Base-by-base conservation (phyloP, 2,888 invertebrate genomes). In the Hydropsyche betteni region DNA sequence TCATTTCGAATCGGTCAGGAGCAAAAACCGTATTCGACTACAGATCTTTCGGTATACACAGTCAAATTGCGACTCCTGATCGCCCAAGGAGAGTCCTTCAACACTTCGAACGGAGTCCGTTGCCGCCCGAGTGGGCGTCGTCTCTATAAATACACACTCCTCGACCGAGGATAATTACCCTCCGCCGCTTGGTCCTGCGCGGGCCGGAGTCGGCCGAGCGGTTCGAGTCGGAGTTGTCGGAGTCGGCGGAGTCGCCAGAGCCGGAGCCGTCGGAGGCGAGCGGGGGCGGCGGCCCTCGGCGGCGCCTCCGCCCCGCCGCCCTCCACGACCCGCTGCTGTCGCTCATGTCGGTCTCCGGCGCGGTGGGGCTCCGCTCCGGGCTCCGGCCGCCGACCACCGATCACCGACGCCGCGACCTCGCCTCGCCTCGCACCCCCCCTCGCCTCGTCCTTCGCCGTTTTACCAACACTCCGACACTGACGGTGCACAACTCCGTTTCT, bases 101-200 rank as follows among this genome's bases (percentile, higher is more conserved):
- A 24, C 24, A 24, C 2, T 24, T 24, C 24, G 24, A 24, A 24
- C 24, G 24, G 2, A 24, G 2, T 2, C 24, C 24, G 24, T 24
- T 24, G 24, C 24, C 24, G 24, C n/a, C n/a, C 24, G 24, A 24
- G 24, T 24, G 24, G 24, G 24, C 24, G 24, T 24, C 24, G 24
- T 24, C 24, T 24, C 24, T 24, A 33, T 34, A 71, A 34, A 75
- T 78, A 10, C n/a, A 75, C 55, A 71, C 79, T 75, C 33, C 72
- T 44, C 44, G 0, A 44, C 1, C 44, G 44, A 44, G 10, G 10
- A 44, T 44, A 44, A 1, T 50, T 8, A 69, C 50, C 51, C 69
- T 24, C 8, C 36, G 34, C 3, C 64, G 34, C 36, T 64, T 64
- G 36, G 64, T 36, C n/a, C 64, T 64, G 36, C 55, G 8, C 3